Percentiles rank a stretch among this genome's conserved stretches.
Conservation (phyloP, 1,140 invertebrate genomes). For the Zaprionus gabonicus region DNA sequence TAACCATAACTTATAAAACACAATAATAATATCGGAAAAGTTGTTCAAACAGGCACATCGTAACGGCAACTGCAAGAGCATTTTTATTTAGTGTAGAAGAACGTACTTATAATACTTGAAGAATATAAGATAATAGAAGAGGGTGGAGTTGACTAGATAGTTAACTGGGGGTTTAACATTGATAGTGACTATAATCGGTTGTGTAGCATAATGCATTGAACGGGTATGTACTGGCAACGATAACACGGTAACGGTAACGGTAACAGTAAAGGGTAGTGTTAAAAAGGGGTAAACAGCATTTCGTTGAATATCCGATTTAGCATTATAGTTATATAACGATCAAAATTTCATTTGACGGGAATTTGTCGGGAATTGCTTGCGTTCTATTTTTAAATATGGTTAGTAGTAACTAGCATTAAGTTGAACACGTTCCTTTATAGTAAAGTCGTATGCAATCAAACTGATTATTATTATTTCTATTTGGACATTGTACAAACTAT, state of each 20-base stretch:
- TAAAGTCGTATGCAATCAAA: slow-evolving; percentile 39
- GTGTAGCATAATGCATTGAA: slow-evolving; percentile 59
- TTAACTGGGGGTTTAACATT: slow-evolving; percentile 21
- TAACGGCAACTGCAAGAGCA: slow-evolving; percentile 20
- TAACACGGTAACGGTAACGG: not conserved
- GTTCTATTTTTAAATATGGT: slow-evolving; percentile 41
- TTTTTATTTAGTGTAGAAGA: slow-evolving; percentile 12
- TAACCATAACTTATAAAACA: slow-evolving; percentile 12
- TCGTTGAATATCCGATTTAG: slow-evolving; percentile 42
- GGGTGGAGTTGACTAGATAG: slow-evolving; percentile 14
- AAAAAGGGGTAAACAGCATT: slow-evolving; percentile 44
- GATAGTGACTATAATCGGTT: slow-evolving; percentile 33
- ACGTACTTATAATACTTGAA: slow-evolving; percentile 24
- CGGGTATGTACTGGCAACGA: slow-evolving; percentile 17
- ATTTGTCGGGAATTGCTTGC: slow-evolving; percentile 45
- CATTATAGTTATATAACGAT: slow-evolving; percentile 27
- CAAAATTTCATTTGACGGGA: slow-evolving; percentile 26
- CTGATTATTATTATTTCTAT: slow-evolving; percentile 17
- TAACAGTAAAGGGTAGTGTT: not conserved
- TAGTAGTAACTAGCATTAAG: slow-evolving; percentile 33
- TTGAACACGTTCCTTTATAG: slow-evolving; percentile 41
- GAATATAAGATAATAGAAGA: slow-evolving; percentile 1
- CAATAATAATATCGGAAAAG: slow-evolving; percentile 15
- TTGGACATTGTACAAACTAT: slow-evolving; percentile 17
- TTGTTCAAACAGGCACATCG: slow-evolving; percentile 14